Percentiles rank a stretch among this genome's conserved stretches.
Evolutionary conservation across 2,113 vertebrate species (phyloP).

Genomic region (Syrmaticus mikado): DNA sequence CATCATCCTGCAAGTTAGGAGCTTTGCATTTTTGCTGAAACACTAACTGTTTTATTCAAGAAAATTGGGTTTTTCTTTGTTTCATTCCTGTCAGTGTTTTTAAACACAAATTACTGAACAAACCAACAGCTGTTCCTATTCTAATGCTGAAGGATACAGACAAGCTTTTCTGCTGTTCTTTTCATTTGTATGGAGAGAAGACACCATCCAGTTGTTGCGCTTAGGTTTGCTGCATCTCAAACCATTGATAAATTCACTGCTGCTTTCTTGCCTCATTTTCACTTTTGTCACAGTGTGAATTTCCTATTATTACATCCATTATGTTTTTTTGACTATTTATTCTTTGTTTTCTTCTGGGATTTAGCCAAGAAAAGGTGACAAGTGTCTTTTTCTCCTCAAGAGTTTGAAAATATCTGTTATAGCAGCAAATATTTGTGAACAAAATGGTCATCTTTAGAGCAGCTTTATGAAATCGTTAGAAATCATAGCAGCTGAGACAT

Average conservation of each 20-base stretch:
- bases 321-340: not conserved
- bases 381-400: not conserved
- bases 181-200: not conserved
- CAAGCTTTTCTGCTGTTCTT: not conserved
- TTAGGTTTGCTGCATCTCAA: constrained; percentile 17
- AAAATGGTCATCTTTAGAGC: not conserved
- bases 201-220: not conserved
- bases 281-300: not conserved
- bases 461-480: not conserved
- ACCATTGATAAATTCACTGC: not conserved
- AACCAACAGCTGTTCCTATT: not conserved
- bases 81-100: not conserved
- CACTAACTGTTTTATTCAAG: constrained; percentile 28
- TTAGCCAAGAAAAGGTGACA: not conserved
- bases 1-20: not conserved
- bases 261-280: not conserved
- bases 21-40: not conserved
- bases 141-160: not conserved
- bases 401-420: not conserved
- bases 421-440: not conserved
- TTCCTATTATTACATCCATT: constrained; percentile 1
- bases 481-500: not conserved
- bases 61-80: not conserved
- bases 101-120: not conserved
- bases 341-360: not conserved